Evolutionary conservation across 1,140 invertebrate species (phyloP).

Genomic region (Calephelis nemesis): DNA sequence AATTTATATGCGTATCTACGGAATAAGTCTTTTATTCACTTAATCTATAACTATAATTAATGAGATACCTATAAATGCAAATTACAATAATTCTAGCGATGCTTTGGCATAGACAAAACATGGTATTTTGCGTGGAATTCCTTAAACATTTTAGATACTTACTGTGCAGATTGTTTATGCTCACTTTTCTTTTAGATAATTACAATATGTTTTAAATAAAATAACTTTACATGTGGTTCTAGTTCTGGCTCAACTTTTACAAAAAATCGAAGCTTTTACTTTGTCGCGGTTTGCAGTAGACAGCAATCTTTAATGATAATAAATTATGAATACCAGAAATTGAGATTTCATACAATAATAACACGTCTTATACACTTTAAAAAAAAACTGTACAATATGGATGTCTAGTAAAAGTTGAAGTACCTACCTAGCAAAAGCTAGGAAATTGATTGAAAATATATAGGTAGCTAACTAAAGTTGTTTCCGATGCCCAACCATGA

Average conservation of each 20-base stretch:
- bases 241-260: not conserved
- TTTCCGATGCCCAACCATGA: no score
- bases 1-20: conserved; percentile 43
- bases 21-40: conserved; percentile 76
- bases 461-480: no score
- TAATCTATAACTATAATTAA: conserved; percentile 72
- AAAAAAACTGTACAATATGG: no score
- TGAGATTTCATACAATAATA: no score
- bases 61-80: conserved; percentile 79
- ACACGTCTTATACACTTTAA: no score
- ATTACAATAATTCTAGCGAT: conserved; percentile 79
- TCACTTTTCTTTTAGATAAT: conserved; percentile 2
- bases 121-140: conserved; percentile 55
- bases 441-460: no score
- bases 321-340: no score
- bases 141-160: conserved; percentile 20
- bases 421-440: no score
- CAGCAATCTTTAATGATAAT: no score
- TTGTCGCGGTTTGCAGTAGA: no score
- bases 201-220: not conserved
- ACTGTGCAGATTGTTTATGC: not conserved
- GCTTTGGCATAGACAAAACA: conserved; percentile 80
- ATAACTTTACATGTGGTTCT: conserved; percentile 7
- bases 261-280: no score
- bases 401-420: no score